Evolutionary conservation across 2,888 invertebrate genomes (phyloP).

Genomic region (Sphaerophoria rueppellii): DNA sequence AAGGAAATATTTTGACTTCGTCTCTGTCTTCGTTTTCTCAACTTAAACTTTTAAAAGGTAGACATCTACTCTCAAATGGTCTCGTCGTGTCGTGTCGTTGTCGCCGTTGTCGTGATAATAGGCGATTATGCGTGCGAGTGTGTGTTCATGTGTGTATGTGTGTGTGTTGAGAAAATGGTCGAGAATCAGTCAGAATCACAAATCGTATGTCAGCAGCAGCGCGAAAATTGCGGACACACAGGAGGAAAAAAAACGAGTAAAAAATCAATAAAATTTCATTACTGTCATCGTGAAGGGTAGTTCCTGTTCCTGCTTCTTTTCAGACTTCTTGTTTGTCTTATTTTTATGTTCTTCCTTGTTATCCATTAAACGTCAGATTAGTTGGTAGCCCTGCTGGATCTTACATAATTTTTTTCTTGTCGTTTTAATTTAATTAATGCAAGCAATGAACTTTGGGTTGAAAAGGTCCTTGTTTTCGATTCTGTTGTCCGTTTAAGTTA

Average conservation of each 20-base stretch:
- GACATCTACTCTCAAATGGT: slow-evolving; percentile 30
- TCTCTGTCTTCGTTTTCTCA: slow-evolving; percentile 1
- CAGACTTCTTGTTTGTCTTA: slow-evolving; percentile 17
- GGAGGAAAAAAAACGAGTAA: slow-evolving; percentile 46
- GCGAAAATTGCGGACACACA: slow-evolving; percentile 17
- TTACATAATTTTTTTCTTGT: slow-evolving; percentile 53
- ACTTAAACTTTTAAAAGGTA: slow-evolving; percentile 3
- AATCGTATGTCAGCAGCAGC: slow-evolving; percentile 46
- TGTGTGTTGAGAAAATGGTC: slow-evolving; percentile 26
- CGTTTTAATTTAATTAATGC: slow-evolving; percentile 58
- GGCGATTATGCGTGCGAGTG: not conserved
- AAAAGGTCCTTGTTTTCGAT: slow-evolving; percentile 33
- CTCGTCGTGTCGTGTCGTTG: slow-evolving; percentile 8
- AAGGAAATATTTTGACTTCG: slow-evolving; percentile 17
- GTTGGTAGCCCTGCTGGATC: slow-evolving; percentile 10
- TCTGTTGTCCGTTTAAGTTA: slow-evolving; percentile 1
- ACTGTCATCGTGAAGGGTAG: slow-evolving; percentile 65
- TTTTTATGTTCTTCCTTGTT: slow-evolving; percentile 38
- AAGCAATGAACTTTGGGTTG: slow-evolving; percentile 55
- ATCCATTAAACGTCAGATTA: slow-evolving; percentile 6
- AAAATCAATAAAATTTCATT: slow-evolving; percentile 71
- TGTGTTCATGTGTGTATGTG: slow-evolving; percentile 11
- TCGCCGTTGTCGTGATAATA: not conserved
- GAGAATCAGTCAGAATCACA: slow-evolving; percentile 32
- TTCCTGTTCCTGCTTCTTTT: slow-evolving; percentile 7